phyloP scores from a whole-genome alignment of 35 echinoderm and acorn worm species.

The Lytechinus pictus region DNA sequence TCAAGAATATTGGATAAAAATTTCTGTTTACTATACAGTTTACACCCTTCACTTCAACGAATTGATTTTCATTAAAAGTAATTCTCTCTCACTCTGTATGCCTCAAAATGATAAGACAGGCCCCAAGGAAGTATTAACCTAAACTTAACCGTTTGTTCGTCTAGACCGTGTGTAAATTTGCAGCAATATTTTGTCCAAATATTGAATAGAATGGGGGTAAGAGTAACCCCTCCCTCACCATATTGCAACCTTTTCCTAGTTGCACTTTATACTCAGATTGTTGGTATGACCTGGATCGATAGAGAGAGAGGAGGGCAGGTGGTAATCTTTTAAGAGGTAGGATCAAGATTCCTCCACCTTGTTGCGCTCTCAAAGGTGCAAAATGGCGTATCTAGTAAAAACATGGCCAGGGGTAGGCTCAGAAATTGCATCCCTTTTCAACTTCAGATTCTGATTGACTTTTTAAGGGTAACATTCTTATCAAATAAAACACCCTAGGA shows the following conservation, averaged over 20 bases:
- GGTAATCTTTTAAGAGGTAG: not conserved
- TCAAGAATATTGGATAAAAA: not conserved
- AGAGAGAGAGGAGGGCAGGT: not conserved
- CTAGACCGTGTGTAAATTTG: slow-evolving; percentile 8
- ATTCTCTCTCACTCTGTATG: not conserved
- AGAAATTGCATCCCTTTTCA: too few relatives aligned
- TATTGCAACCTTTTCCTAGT: not conserved
- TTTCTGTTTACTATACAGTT: not conserved
- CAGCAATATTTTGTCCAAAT: not conserved
- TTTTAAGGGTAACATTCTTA: too few relatives aligned
- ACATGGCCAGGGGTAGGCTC: too few relatives aligned
- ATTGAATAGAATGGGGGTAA: not conserved
- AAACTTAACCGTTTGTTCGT: not conserved
- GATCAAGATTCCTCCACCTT: not conserved
- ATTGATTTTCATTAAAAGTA: not conserved
- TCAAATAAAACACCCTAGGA: too few relatives aligned
- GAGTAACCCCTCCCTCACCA: not conserved
- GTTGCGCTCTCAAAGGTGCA: not conserved
- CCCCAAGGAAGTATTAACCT: not conserved
- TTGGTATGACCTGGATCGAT: not conserved
- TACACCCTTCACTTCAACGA: not conserved
- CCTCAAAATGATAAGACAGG: not conserved
- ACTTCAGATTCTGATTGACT: too few relatives aligned
- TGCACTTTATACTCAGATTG: not conserved
- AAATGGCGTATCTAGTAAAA: too few relatives aligned